phyloP scores from a whole-genome alignment of 2,797 vertebrate species.

The Nasua narica region DNA sequence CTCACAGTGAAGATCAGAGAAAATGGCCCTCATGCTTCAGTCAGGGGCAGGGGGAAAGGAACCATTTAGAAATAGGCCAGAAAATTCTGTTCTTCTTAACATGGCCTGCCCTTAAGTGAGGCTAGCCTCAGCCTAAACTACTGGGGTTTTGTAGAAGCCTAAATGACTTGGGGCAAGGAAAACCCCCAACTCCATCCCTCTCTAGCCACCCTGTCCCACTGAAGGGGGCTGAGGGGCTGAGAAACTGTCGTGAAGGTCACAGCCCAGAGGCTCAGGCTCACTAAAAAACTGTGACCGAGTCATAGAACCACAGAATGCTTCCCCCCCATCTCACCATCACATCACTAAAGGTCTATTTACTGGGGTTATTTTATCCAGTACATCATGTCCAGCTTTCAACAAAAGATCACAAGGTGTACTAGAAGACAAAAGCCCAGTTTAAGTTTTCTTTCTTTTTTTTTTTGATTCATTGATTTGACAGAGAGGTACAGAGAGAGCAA shows the following conservation, averaged over 20 bases:
- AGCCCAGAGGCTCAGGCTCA: neutral
- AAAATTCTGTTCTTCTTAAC: neutral
- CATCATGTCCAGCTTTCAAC: neutral
- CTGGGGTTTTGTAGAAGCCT: neutral
- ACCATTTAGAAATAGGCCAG: neutral
- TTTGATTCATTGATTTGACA: too few relatives aligned
- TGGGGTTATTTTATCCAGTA: neutral
- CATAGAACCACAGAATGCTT: neutral
- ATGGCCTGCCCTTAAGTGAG: neutral
- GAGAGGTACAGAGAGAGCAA: too few relatives aligned
- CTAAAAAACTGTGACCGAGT: neutral
- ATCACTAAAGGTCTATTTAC: neutral
- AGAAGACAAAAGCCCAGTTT: neutral
- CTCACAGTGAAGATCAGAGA: neutral
- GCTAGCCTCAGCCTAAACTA: neutral
- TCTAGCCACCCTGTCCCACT: neutral
- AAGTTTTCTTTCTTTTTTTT: too few relatives aligned
- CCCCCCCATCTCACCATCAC: neutral
- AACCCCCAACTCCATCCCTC: neutral
- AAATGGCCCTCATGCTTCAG: neutral
- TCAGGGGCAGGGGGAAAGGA: neutral
- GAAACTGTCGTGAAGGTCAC: neutral
- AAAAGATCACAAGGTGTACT: neutral
- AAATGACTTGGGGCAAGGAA: neutral
- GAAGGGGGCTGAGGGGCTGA: neutral